Evolutionary conservation across 2,888 invertebrate genomes (phyloP), one percentile per base, ranked within the genome.

Genomic region (Xanthorhoe spadicearia): DNA sequence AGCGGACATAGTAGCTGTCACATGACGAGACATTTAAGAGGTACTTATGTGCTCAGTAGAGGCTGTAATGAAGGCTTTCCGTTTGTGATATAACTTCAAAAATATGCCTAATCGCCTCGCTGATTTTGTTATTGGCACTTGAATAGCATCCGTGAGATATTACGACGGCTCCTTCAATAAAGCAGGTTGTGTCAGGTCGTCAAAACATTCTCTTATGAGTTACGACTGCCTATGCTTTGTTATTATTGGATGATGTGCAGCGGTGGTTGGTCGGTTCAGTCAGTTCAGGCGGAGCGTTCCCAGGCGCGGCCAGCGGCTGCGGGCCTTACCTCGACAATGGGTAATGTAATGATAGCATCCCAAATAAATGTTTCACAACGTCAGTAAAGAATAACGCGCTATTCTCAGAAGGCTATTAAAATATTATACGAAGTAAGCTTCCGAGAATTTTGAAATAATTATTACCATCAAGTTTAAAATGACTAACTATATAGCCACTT

Each of bases 21-120:
- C 13, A 13, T 13, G 38, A 43, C 38, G 13, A 43, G 13, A 13
- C 38, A 43, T 10, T 43, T 23, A 13, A 43, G n/a, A 13, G 38
- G 38, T 43, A 43, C 38, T 8, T 13, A 43, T 43, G 38, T 43
- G 13, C 3, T 43, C 38, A 43, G 10, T 43, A 13, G 10, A 43
- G 13, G 38, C 13, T 13, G 13, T 43, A 43, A 13, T 43, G 38
- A 43, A 43, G 38, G 38, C 13, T 55, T 55, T 55, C n/a, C 43
- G 19, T 55, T 55, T 32, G 19, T 55, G 43, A 55, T 38, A 43
- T 55, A 55, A 55, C 19, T 55, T 13, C 38, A 13, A 43, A 55
- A 43, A 18, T 13, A 43, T 43, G 38, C 13, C 38, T 43, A 43
- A 13, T 43, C 32, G 32, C 32, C 3, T 43, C 2, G 13, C 10